Percentiles rank a stretch among this genome's conserved stretches.
Conservation (phyloP, 1,140 invertebrate genomes). For the Berghia stephanieae region DNA sequence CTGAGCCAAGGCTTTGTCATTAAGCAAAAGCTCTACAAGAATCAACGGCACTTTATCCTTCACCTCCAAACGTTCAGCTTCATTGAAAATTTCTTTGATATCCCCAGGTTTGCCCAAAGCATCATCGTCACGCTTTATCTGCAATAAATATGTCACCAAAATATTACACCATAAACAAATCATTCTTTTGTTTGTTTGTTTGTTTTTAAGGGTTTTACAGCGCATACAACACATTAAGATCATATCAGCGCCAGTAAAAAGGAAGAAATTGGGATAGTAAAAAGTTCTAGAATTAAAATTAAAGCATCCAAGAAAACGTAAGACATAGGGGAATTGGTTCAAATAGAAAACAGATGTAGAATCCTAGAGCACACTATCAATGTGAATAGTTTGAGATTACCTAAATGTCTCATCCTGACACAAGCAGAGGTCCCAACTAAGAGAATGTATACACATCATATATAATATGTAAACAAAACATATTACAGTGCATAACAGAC, state of each 20-base stretch:
- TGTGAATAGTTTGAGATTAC: too few relatives aligned
- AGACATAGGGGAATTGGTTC: too few relatives aligned
- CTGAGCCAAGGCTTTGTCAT: constrained; percentile 84
- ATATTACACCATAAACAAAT: neutral
- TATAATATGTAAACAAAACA: too few relatives aligned
- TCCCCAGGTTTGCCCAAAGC: constrained; percentile 59
- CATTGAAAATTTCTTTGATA: constrained; percentile 87
- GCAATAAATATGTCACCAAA: neutral
- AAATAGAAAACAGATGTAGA: too few relatives aligned
- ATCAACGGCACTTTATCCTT: constrained; percentile 93
- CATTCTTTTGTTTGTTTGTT: neutral
- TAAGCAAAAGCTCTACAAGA: constrained; percentile 91
- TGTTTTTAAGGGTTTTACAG: neutral
- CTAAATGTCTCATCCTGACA: too few relatives aligned
- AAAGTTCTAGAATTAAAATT: too few relatives aligned
- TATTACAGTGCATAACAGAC: too few relatives aligned
- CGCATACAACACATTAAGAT: neutral
- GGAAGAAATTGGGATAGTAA: too few relatives aligned
- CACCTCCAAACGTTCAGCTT: constrained; percentile 95
- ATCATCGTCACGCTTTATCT: constrained; percentile 60
- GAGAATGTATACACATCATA: too few relatives aligned
- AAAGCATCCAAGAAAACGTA: neutral
- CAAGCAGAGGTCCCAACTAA: too few relatives aligned
- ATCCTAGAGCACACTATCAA: too few relatives aligned
- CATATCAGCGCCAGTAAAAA: too few relatives aligned